A percentile compares a stretch with the other conserved stretches of the same genome.
Conservation (phyloP, 2,888 invertebrate species). For the Ecliptopera silaceata region DNA sequence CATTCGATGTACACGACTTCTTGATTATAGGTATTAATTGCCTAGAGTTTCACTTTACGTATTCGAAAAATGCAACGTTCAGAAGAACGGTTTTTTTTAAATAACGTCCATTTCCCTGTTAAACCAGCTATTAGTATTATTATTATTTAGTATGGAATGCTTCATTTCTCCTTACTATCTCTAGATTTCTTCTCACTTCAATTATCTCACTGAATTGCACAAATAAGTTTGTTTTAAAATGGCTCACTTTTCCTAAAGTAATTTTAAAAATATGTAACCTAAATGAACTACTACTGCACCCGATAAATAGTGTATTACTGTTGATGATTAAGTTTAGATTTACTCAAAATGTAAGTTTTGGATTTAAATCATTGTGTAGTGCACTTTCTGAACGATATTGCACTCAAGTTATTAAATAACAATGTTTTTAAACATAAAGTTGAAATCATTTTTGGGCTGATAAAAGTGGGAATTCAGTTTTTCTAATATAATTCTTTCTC, state of each 20-base stretch:
- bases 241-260: slow-evolving; percentile 81
- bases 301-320: slow-evolving; percentile 62
- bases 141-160: slow-evolving; percentile 81
- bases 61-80: slow-evolving; percentile 49
- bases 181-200: slow-evolving; percentile 76
- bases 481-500: background rate
- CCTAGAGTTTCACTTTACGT: slow-evolving; percentile 47
- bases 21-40: slow-evolving; percentile 47
- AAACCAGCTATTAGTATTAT: slow-evolving; percentile 80
- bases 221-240: slow-evolving; percentile 80
- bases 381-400: slow-evolving; percentile 66
- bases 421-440: slow-evolving; percentile 35
- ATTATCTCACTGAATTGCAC: slow-evolving; percentile 81
- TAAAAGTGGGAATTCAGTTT: slow-evolving; percentile 54
- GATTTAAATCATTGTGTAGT: slow-evolving; percentile 42
- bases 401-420: slow-evolving; percentile 52
- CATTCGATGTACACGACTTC: slow-evolving; percentile 58
- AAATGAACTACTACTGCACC: slow-evolving; percentile 67
- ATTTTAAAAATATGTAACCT: slow-evolving; percentile 61
- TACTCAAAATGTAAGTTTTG: slow-evolving; percentile 7
- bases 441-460: slow-evolving; percentile 40
- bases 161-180: slow-evolving; percentile 79
- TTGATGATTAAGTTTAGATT: slow-evolving; percentile 49
- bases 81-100: slow-evolving; percentile 55
- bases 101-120: slow-evolving; percentile 82